Base-by-base conservation (phyloP, 2,797 vertebrate species). In the Sternotherus odoratus region DNA sequence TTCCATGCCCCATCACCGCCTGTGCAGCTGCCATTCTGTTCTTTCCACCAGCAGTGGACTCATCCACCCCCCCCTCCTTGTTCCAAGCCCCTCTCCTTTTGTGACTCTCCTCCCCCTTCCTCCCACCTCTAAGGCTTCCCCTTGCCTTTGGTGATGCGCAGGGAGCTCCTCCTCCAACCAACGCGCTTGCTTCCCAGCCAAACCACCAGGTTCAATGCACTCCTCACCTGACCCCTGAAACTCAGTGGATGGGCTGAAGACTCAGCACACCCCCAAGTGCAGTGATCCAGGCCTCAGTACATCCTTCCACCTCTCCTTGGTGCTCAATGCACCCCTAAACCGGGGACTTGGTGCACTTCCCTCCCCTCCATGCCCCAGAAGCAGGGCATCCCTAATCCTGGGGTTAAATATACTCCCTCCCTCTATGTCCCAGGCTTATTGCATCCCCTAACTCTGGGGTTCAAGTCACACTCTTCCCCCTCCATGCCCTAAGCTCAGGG, bases 91-190 rank as follows among this genome's bases (percentile, higher is more conserved):
- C 3, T 15, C 12, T 28, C 13, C 7, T 8, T 2, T 5, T 16
- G 57, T 8, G 24, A 16, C 53, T 21, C 23, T 53, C 23, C 21
- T 53, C 21, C 33, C 57, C 30, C 57, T 19, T 30, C 33, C 60
- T 56, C 54, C 11, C 11, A 56, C 24, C 24, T 56, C 54, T 12
- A 56, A 12, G 54, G 54, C 26, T 56, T 56, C 26, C 12, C 17
- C 15, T 21, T 66, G 15, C 60, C 60, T 19, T 66, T 9, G 2
- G 0, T n/a, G 60, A 17, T 36, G 60, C 0, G 17, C 15, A n/a
- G 60, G 16, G 4, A 1, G 2, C 17, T 63, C 8, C 30, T 12
- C 7, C 46, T 49, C 53, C 39, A 23, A 12, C 3, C 23, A 77
- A 51, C 15, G 15, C 5, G 5, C 26, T 57, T 6, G 2, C 30